Evolutionary conservation across 2,888 invertebrate genomes (phyloP).

Genomic region (Dasysyrphus tricinctus): DNA sequence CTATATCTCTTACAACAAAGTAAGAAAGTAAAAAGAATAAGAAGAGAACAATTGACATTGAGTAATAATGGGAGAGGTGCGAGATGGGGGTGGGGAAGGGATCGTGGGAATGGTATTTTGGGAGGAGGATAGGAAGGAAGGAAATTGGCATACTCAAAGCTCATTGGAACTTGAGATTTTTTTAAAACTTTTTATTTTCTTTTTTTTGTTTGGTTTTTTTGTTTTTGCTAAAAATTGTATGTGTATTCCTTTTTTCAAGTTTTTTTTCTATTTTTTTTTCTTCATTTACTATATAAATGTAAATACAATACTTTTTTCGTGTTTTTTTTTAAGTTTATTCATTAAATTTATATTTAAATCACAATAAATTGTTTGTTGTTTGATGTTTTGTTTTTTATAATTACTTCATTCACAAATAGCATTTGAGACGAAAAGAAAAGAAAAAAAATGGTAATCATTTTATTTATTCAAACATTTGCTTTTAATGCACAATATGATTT

Average conservation of each 20-base stretch:
- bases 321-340: slow-evolving; percentile 63
- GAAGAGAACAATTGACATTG: slow-evolving; percentile 56
- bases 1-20: slow-evolving; percentile 27
- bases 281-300: slow-evolving; percentile 73
- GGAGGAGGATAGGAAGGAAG: slow-evolving; percentile 10
- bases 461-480: not conserved
- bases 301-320: slow-evolving; percentile 72
- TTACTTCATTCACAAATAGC: slow-evolving; percentile 58
- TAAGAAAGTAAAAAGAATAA: slow-evolving; percentile 42
- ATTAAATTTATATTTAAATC: slow-evolving; percentile 74
- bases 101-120: slow-evolving; percentile 13
- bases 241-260: slow-evolving; percentile 49
- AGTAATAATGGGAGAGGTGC: slow-evolving; percentile 49
- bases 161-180: slow-evolving; percentile 48
- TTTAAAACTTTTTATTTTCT: slow-evolving; percentile 38
- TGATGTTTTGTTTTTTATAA: slow-evolving; percentile 48
- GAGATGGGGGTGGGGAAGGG: not conserved
- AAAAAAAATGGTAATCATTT: slow-evolving; percentile 37
- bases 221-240: slow-evolving; percentile 69
- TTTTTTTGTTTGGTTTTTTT: slow-evolving; percentile 45
- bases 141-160: slow-evolving; percentile 59
- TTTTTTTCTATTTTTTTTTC: slow-evolving; percentile 52
- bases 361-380: slow-evolving; percentile 74
- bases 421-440: slow-evolving; percentile 62
- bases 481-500: slow-evolving; percentile 9